Base-by-base conservation (phyloP, 2,888 invertebrate genomes). In the Euclidia mi region DNA sequence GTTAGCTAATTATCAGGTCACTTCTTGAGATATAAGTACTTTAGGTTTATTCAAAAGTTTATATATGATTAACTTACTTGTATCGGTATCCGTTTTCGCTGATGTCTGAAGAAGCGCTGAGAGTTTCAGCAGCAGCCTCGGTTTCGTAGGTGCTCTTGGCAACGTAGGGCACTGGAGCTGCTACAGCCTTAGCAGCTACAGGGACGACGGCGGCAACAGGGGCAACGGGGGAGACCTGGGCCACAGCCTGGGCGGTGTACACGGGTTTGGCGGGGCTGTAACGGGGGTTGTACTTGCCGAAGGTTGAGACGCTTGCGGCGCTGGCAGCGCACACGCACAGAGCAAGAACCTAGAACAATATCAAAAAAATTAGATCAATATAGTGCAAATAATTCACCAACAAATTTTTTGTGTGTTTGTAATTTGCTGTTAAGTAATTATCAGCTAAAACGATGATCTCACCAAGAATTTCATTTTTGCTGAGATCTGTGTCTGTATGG, bases 381-480 rank as follows among this genome's bases (percentile, higher is more conserved):
- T n/a, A n/a, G n/a, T n/a, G n/a, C n/a, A n/a, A n/a, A n/a, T n/a
- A n/a, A n/a, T n/a, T n/a, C n/a, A n/a, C n/a, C n/a, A n/a, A n/a
- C n/a, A n/a, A n/a, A n/a, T n/a, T n/a, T n/a, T n/a, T n/a, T n/a
- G n/a, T n/a, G n/a, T n/a, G n/a, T n/a, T n/a, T n/a, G n/a, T n/a
- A n/a, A n/a, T n/a, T n/a, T n/a, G n/a, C n/a, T n/a, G 2, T 25
- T 3, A 25, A 2, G 3, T 25, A 25, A 6, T 3, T 25, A 25
- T 25, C 0, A 25, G 7, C 4, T 4, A 25, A 7, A 25, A 25
- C 20, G 4, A 25, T 25, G 7, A 25, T 25, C 86, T 81, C 43
- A 88, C 88, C 79, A 87, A 72, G 71, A 84, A 81, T 79, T 85
- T 86, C 88, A 88, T 88, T 49, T 58, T 77, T 84, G 78, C 52